Conservation (phyloP, 2,113 vertebrate species). For the Murina feae region DNA sequence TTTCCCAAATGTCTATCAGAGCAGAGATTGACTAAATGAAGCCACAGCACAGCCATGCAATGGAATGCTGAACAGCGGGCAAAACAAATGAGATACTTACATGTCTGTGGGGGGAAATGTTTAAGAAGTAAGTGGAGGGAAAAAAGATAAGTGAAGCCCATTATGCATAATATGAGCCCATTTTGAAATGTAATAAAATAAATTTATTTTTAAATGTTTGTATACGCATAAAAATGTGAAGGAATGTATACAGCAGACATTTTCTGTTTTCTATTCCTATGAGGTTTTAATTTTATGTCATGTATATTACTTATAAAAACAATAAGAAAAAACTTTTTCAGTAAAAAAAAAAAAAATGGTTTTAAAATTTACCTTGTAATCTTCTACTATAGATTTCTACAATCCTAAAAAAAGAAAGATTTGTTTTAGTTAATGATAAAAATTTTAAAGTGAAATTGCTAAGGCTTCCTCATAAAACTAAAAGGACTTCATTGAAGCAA, state of each 20-base stretch:
- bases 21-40: neutral
- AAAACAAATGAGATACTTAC: neutral
- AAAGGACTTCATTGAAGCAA: neutral
- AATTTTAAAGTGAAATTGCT: neutral
- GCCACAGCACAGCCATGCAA: neutral
- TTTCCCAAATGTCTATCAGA: neutral
- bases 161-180: neutral
- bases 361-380: slow-evolving; percentile 89
- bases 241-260: neutral
- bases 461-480: neutral
- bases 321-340: neutral
- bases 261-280: neutral
- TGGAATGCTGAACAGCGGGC: neutral
- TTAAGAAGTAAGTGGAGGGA: neutral
- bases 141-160: neutral
- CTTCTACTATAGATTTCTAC: slow-evolving; percentile 98
- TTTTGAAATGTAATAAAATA: neutral
- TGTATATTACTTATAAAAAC: neutral
- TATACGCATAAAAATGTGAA: neutral
- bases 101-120: neutral
- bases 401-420: slow-evolving; percentile 85
- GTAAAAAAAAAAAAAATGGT: neutral
- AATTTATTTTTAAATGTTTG: neutral
- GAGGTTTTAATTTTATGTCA: neutral
- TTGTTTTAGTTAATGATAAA: slow-evolving; percentile 12